Evolutionary conservation across 30 jellyfish, hydroid and myxozoan genomes (phyloP).

Genomic region (Aurelia sp.): DNA sequence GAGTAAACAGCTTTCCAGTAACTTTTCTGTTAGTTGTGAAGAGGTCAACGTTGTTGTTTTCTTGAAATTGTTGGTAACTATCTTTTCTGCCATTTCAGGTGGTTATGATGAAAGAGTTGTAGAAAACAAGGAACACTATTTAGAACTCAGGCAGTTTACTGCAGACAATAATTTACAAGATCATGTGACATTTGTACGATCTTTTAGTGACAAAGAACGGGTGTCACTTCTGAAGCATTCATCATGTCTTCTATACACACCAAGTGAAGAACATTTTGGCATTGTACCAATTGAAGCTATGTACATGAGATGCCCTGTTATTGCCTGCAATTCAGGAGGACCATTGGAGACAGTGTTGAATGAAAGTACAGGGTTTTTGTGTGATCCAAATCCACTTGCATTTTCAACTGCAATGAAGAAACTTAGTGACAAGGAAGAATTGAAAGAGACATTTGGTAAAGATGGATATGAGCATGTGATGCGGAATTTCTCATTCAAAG

Average conservation of each 20-base stretch:
- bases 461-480: constrained; percentile 85
- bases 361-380: constrained; percentile 88
- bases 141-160: constrained; percentile 78
- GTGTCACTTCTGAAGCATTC: constrained; percentile 74
- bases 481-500: constrained; percentile 82
- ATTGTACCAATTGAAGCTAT: constrained; percentile 96
- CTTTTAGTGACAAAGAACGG: constrained; percentile 85
- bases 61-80: neutral
- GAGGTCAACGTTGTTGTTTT: too few species aligned
- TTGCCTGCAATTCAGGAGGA: constrained; percentile 97
- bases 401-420: constrained; percentile 87
- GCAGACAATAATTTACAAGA: constrained; percentile 44
- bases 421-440: constrained; percentile 29
- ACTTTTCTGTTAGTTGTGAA: too few species aligned
- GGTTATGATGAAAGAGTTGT: constrained; percentile 94
- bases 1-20: too few species aligned
- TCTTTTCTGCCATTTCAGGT: constrained; percentile 46
- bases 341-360: constrained; percentile 89
- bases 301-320: constrained; percentile 95
- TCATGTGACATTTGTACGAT: constrained; percentile 80
- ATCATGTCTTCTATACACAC: constrained; percentile 91
- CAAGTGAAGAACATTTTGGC: constrained; percentile 96
- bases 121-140: constrained; percentile 88
- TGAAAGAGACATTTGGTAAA: constrained; percentile 44
- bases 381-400: constrained; percentile 84